Base-by-base conservation (phyloP, 2,888 invertebrate species). In the Aporophyla nigra region DNA sequence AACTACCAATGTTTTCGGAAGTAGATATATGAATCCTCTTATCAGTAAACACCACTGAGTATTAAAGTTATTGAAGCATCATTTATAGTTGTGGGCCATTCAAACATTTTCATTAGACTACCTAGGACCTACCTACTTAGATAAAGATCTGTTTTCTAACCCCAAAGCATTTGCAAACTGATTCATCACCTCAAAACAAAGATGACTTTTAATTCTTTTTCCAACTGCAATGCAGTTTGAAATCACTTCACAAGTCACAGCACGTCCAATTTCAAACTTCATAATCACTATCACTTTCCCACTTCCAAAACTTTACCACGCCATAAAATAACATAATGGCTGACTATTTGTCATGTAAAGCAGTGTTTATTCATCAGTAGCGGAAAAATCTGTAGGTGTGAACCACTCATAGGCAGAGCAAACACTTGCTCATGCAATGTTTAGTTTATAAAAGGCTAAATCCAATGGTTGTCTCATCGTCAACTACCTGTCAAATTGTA, bases 351-450 rank as follows among this genome's bases (percentile, higher is more conserved):
- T 84, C 85, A 90, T 90, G 88, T 87, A 86, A 90, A 89, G 84
- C 72, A 71, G 59, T 89, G 79, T 91, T 89, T 89, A 86, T 89
- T 86, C 84, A 85, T 80, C 80, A 84, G 84, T 87, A 86, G 85
- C 83, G 85, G 85, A 84, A 90, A 89, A 87, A 86, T 85, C 84
- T 79, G 85, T 89, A 90, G 91, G 91, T 90, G 91, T 87, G 89
- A 90, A 87, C 83, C 87, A 88, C 91, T 91, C 78, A 76, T 84
- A 71, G 71, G 67, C 74, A 86, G 77, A 85, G 80, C 89, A 91
- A 92, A 91, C 89, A 91, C 88, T 89, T 80, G 81, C 85, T 75
- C 84, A 85, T 87, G 88, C 89, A 86, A 88, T 88, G 91, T 91
- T 91, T 88, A 82, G 84, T 90, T 92, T 89, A 88, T 88, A 91